phyloP scores from a whole-genome alignment of 2,113 vertebrate genomes.

The Martes martes region DNA sequence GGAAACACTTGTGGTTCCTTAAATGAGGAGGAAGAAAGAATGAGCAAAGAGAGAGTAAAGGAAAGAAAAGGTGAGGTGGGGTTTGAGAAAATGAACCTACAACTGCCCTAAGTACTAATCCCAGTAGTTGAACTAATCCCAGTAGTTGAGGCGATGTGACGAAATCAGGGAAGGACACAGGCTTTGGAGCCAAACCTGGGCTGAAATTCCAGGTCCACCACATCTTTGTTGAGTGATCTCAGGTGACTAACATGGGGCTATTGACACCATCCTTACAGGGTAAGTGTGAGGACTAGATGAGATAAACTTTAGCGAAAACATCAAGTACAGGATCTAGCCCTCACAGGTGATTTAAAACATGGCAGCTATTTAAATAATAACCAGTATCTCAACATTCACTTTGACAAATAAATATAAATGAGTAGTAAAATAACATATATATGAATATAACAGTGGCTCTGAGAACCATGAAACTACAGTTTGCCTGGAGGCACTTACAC shows the following conservation, averaged over 20 bases:
- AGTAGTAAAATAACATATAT: background rate
- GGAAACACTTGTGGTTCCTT: background rate
- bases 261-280: background rate
- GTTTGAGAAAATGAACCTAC: background rate
- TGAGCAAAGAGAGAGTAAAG: background rate
- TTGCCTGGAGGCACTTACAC: background rate
- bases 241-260: background rate
- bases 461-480: background rate
- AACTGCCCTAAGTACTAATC: background rate
- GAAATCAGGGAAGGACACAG: background rate
- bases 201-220: background rate
- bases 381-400: background rate
- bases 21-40: background rate
- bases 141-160: background rate
- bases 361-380: background rate
- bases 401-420: background rate
- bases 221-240: background rate
- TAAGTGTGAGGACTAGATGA: background rate
- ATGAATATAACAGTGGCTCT: background rate
- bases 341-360: background rate
- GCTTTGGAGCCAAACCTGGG: background rate
- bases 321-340: background rate
- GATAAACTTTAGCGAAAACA: background rate
- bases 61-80: background rate
- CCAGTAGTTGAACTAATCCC: background rate